Conservation (phyloP, 2,888 invertebrate genomes). For the Noctua comes region DNA sequence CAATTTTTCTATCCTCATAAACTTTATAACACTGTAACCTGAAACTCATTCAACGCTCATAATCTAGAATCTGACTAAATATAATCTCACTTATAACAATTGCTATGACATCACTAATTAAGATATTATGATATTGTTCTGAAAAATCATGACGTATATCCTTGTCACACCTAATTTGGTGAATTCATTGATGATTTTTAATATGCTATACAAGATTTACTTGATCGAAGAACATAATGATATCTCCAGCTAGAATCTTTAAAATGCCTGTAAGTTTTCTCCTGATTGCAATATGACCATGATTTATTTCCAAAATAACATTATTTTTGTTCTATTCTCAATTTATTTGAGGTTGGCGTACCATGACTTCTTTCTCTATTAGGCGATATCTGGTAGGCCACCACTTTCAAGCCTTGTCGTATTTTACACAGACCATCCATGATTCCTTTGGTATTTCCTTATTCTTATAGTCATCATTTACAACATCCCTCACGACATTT, state of each 20-base stretch:
- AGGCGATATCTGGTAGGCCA: neutral
- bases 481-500: neutral
- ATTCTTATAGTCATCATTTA: neutral
- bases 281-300: neutral
- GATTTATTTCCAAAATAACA: neutral
- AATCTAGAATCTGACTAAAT: slow-evolving; percentile 64
- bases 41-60: slow-evolving; percentile 44
- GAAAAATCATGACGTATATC: neutral
- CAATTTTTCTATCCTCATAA: neutral
- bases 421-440: neutral
- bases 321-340: no score
- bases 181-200: neutral
- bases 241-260: neutral
- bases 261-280: neutral
- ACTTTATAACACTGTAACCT: slow-evolving; percentile 30
- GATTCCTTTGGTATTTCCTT: neutral
- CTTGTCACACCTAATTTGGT: neutral
- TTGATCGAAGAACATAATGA: neutral
- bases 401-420: neutral
- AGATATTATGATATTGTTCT: slow-evolving; percentile 58
- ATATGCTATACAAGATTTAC: neutral
- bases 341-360: neutral
- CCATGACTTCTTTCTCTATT: neutral
- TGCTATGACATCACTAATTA: slow-evolving; percentile 67
- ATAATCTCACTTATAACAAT: slow-evolving; percentile 62